Conservation (phyloP, 2,797 vertebrate genomes). For the Neosalanx taihuensis region DNA sequence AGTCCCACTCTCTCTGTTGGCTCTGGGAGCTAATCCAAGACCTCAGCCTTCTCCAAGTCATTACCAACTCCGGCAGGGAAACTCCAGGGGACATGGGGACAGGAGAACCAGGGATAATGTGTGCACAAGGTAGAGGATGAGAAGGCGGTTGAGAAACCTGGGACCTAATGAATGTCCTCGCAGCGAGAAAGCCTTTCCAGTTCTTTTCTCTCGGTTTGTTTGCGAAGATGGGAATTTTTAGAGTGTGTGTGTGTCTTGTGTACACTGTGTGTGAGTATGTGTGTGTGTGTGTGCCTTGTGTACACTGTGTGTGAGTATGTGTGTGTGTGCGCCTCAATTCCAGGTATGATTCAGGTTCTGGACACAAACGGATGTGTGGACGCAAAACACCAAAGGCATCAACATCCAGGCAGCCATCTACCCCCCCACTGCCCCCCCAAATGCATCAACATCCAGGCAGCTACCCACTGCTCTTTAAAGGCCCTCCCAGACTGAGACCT, state of each 20-base stretch:
- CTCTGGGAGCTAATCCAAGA: background rate
- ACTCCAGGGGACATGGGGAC: background rate
- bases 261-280: background rate
- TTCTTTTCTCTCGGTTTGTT: background rate
- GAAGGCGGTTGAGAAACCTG: background rate
- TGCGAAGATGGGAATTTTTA: background rate
- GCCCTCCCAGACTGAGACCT: background rate
- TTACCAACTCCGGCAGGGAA: background rate
- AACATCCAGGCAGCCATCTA: background rate
- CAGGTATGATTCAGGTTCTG: background rate
- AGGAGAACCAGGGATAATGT: background rate
- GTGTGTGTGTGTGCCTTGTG: background rate
- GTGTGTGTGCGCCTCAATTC: background rate
- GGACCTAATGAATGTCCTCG: background rate
- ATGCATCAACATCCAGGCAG: background rate
- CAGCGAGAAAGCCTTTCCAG: too few species aligned
- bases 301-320: background rate
- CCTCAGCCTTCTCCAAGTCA: slow-evolving; percentile 6
- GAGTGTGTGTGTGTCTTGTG: background rate
- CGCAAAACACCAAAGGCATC: background rate
- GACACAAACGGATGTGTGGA: background rate
- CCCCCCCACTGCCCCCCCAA: background rate
- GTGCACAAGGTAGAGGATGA: slow-evolving; percentile 1
- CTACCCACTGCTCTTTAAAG: background rate
- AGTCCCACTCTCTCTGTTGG: background rate